Conservation (phyloP, 2,113 vertebrate genomes). For the Pedetes capensis region DNA sequence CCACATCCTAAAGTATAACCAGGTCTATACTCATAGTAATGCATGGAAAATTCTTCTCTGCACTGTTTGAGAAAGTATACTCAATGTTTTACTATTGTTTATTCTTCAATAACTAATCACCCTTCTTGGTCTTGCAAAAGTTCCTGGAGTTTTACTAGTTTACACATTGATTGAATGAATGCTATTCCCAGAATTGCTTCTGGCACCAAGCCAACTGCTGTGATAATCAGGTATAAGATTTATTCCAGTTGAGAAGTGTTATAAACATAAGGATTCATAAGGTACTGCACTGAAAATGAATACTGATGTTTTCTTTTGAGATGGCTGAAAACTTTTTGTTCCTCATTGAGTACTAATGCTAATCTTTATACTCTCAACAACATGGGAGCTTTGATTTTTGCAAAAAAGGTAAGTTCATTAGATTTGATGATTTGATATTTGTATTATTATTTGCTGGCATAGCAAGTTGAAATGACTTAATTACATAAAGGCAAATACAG, state of each 20-base stretch:
- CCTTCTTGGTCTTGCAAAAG: conserved; percentile 82
- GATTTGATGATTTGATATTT: conserved; percentile 77
- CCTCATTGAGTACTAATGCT: conserved; percentile 14
- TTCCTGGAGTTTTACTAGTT: conserved; percentile 84
- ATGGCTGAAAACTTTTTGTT: conserved; percentile 75
- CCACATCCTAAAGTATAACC: conserved; percentile 70
- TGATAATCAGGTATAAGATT: conserved; percentile 91
- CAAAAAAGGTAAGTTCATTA: conserved; percentile 72
- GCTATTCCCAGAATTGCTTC: conserved; percentile 82
- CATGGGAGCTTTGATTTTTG: conserved; percentile 68
- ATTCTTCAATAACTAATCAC: conserved; percentile 84
- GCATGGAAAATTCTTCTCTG: conserved; percentile 79
- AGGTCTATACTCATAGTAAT: conserved; percentile 77
- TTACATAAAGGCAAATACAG: conserved; percentile 68
- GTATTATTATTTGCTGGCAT: conserved; percentile 67
- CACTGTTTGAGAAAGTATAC: conserved; percentile 69
- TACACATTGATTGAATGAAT: conserved; percentile 86
- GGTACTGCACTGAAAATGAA: conserved; percentile 76
- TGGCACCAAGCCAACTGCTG: conserved; percentile 84
- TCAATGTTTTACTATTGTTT: conserved; percentile 80
- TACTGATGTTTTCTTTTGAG: conserved; percentile 78
- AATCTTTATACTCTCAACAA: conserved; percentile 56
- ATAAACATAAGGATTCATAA: conserved; percentile 87
- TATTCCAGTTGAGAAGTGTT: conserved; percentile 87
- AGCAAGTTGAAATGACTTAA: conserved; percentile 76